Conservation (phyloP, 2,888 invertebrate species). For the Coelopa pilipes region DNA sequence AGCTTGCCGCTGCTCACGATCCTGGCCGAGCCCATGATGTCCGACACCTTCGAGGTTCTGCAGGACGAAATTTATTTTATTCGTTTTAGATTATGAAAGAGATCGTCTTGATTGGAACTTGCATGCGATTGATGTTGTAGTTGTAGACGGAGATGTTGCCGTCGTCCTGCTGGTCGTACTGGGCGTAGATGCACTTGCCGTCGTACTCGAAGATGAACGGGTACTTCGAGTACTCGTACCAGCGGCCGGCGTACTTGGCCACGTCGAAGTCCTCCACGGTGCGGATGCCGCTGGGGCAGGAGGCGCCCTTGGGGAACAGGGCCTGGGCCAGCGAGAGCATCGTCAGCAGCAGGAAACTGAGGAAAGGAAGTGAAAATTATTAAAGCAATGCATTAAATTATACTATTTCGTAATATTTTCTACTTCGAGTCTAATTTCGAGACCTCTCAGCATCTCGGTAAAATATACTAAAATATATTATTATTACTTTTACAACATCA, state of each 20-base stretch:
- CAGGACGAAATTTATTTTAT: not conserved
- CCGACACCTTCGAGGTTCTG: slow-evolving; percentile 44
- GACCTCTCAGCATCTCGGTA: too few species aligned
- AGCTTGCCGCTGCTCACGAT: slow-evolving; percentile 48
- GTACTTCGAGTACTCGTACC: slow-evolving; percentile 81
- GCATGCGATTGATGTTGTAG: slow-evolving; percentile 67
- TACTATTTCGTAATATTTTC: not conserved
- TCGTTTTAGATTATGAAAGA: not conserved
- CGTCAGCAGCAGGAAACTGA: not conserved
- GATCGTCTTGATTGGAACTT: slow-evolving; percentile 48
- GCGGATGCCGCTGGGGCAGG: slow-evolving; percentile 71
- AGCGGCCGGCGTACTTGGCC: slow-evolving; percentile 75
- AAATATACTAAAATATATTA: not conserved
- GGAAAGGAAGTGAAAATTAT: too few species aligned
- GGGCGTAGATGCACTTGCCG: slow-evolving; percentile 77
- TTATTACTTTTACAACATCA: not conserved
- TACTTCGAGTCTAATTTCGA: not conserved
- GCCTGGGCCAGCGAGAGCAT: slow-evolving; percentile 45
- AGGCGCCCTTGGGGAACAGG: slow-evolving; percentile 72
- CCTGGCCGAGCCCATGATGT: slow-evolving; percentile 48
- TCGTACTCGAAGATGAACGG: slow-evolving; percentile 77
- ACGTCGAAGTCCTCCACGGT: slow-evolving; percentile 71
- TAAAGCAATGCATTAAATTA: not conserved
- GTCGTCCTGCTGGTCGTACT: slow-evolving; percentile 67
- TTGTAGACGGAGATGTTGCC: slow-evolving; percentile 68